Evolutionary conservation across 2,797 vertebrate species (phyloP).

Genomic region (Podarcis siculus): DNA sequence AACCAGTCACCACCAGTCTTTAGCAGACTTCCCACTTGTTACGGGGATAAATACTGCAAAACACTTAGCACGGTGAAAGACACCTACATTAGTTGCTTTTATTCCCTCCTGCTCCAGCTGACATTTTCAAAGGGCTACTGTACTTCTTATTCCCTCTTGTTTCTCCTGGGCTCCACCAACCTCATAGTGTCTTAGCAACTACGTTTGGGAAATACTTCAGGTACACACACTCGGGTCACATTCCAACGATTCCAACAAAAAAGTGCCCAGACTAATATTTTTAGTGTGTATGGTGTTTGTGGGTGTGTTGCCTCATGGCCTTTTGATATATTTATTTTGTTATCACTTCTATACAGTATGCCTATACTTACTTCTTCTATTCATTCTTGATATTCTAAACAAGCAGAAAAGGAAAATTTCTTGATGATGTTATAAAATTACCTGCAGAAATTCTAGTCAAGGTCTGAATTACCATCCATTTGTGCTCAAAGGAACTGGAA

Average conservation of each 20-base stretch:
- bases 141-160: background rate
- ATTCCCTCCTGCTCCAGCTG: background rate
- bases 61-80: background rate
- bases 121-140: background rate
- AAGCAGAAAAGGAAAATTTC: slow-evolving; percentile 23
- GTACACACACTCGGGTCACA: background rate
- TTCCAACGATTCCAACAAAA: background rate
- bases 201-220: background rate
- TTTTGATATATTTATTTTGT: background rate
- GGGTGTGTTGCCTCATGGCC: too few species aligned
- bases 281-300: background rate
- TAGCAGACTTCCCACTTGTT: background rate
- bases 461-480: slow-evolving; percentile 99
- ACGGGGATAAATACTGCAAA: background rate
- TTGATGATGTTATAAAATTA: slow-evolving; percentile 63
- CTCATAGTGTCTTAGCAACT: background rate
- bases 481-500: slow-evolving; percentile 96
- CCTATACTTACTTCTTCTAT: background rate
- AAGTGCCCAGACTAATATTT: background rate
- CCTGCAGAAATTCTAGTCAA: slow-evolving; percentile 98
- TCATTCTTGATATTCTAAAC: slow-evolving; percentile 12
- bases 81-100: background rate
- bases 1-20: background rate
- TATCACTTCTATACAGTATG: background rate
- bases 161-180: background rate